phyloP scores from a whole-genome alignment of 2,888 invertebrate species.

The Thysanoteuthis rhombus region DNA sequence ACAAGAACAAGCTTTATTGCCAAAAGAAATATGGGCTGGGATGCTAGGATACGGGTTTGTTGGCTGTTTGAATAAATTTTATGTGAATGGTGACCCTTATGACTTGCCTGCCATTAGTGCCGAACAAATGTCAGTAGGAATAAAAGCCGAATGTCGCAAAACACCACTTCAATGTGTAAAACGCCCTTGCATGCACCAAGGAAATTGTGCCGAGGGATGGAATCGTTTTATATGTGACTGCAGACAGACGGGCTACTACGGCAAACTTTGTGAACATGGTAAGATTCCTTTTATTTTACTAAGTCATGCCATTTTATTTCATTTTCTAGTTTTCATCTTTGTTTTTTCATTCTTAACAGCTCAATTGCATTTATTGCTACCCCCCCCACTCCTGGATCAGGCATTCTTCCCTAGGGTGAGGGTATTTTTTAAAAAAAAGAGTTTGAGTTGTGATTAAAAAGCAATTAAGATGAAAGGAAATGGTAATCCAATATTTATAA shows the following conservation, averaged over 20 bases:
- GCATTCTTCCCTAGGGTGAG: no score
- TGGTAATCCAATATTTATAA: no score
- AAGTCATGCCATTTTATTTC: slow-evolving; percentile 31
- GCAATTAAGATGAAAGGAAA: no score
- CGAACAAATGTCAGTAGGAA: slow-evolving; percentile 89
- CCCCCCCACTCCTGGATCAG: no score
- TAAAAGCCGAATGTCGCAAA: slow-evolving; percentile 87
- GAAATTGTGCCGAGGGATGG: slow-evolving; percentile 92
- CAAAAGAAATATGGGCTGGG: slow-evolving; percentile 90
- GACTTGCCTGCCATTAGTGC: slow-evolving; percentile 89
- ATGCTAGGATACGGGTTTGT: slow-evolving; percentile 90
- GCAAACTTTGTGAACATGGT: slow-evolving; percentile 91
- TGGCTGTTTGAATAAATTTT: slow-evolving; percentile 90
- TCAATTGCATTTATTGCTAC: no score
- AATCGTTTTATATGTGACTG: slow-evolving; percentile 94
- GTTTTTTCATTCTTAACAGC: background rate
- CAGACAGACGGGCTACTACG: slow-evolving; percentile 85
- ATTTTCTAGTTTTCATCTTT: background rate
- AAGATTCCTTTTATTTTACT: slow-evolving; percentile 45
- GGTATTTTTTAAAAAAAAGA: no score
- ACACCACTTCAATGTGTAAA: slow-evolving; percentile 71
- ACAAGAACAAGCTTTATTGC: slow-evolving; percentile 79
- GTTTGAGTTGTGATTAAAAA: no score
- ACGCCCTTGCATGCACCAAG: slow-evolving; percentile 89
- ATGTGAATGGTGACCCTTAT: slow-evolving; percentile 86